These are phyloP conservation scores for Drosophila histrio DNA, from an alignment of 2,888 invertebrate species.

Conservation along the genomic window DNA sequence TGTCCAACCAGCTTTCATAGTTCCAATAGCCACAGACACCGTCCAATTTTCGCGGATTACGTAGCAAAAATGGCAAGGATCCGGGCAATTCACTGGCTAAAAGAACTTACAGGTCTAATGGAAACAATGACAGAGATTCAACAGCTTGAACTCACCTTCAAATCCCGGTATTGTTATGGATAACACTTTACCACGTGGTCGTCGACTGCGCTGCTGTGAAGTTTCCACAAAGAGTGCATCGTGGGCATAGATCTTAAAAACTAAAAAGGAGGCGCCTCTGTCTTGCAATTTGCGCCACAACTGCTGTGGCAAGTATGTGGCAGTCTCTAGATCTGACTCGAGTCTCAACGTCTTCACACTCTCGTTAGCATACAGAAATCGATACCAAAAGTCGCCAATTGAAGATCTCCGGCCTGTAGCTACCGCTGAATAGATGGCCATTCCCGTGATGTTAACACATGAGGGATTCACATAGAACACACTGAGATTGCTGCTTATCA, in stretches of 20 bases:
- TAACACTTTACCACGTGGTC: conserved; percentile 85
- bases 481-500: conserved; percentile 76
- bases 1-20: conserved; percentile 86
- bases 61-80: conserved; percentile 85
- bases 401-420: conserved; percentile 13
- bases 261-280: conserved; percentile 82
- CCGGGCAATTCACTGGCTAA: conserved; percentile 84
- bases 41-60: neutral
- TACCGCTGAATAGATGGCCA: conserved; percentile 69
- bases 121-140: neutral
- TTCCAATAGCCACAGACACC: conserved; percentile 87
- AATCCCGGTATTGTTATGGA: conserved; percentile 87
- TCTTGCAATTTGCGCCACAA: conserved; percentile 76
- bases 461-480: conserved; percentile 82
- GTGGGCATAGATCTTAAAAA: conserved; percentile 86
- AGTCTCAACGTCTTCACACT: conserved; percentile 83
- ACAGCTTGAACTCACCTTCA: conserved; percentile 68
- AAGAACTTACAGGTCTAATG: neutral
- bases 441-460: conserved; percentile 79
- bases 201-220: conserved; percentile 71
- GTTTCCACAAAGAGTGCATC: conserved; percentile 86
- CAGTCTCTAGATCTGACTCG: conserved; percentile 85
- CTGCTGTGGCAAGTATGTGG: conserved; percentile 85
- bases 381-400: conserved; percentile 67
- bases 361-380: conserved; percentile 84